Evolutionary conservation across 2,797 vertebrate species (phyloP).

Genomic region (Sebastes iracundus): DNA sequence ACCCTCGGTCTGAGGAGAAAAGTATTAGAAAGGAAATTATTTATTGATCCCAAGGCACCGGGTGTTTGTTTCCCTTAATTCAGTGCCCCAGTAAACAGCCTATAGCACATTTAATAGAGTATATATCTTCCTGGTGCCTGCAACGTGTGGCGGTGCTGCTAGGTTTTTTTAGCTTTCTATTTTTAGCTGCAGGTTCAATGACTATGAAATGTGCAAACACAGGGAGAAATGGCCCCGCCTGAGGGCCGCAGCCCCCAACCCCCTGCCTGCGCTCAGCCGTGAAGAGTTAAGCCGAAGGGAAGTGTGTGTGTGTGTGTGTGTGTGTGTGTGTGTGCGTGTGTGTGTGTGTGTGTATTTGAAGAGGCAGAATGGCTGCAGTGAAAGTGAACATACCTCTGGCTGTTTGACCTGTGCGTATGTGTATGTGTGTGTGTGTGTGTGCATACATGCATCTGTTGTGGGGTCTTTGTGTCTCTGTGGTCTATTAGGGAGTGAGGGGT

Average conservation of each 20-base stretch:
- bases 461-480: conserved; percentile 9
- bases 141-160: conserved; percentile 21
- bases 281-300: conserved; percentile 59
- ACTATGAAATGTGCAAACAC: conserved; percentile 81
- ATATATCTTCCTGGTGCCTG: conserved; percentile 56
- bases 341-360: conserved; percentile 2
- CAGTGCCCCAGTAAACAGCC: conserved; percentile 59
- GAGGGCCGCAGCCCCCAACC: conserved; percentile 58
- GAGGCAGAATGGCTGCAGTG: conserved; percentile 49
- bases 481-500: conserved; percentile 9
- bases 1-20: conserved; percentile 42
- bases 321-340: conserved; percentile 6
- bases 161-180: conserved; percentile 72
- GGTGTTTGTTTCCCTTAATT: conserved; percentile 70
- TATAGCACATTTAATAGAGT: conserved; percentile 60
- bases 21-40: conserved; percentile 75
- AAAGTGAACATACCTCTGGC: conserved; percentile 60
- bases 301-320: conserved; percentile 18
- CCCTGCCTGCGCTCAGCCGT: conserved; percentile 60
- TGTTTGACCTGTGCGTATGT: conserved; percentile 44
- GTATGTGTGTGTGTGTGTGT: neutral
- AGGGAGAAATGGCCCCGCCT: conserved; percentile 73
- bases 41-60: conserved; percentile 70
- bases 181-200: conserved; percentile 81
- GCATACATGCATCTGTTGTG: conserved; percentile 25